These are phyloP conservation scores for Smittia aterrima DNA, from an alignment of 2,888 invertebrate species.

Conservation along the genomic window DNA sequence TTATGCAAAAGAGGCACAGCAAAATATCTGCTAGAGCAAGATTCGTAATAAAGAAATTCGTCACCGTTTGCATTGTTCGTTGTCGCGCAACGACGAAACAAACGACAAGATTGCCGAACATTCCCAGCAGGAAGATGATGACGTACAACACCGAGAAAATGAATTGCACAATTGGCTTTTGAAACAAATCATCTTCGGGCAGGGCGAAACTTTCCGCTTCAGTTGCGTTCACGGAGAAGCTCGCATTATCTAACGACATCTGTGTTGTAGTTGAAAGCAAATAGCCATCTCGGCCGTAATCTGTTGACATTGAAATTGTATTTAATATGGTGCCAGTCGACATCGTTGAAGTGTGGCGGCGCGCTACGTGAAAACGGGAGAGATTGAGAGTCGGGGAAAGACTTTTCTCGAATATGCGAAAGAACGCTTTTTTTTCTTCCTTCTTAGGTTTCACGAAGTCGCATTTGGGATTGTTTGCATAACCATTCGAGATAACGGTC, in stretches of 20 bases:
- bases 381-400: no score
- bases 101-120: slow-evolving; percentile 86
- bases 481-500: background rate
- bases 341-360: background rate
- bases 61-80: slow-evolving; percentile 95
- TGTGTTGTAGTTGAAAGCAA: background rate
- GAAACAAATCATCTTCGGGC: slow-evolving; percentile 42
- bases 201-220: background rate
- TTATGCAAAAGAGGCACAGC: slow-evolving; percentile 88
- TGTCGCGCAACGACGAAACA: slow-evolving; percentile 92
- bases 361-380: background rate
- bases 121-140: slow-evolving; percentile 82
- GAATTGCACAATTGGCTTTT: slow-evolving; percentile 44
- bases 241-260: slow-evolving; percentile 21
- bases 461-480: slow-evolving; percentile 4
- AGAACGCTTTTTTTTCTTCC: no score
- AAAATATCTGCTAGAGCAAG: slow-evolving; percentile 93
- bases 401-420: no score
- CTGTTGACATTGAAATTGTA: slow-evolving; percentile 32
- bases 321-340: slow-evolving; percentile 32
- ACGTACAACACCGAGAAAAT: slow-evolving; percentile 62
- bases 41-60: slow-evolving; percentile 96
- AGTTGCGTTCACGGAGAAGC: background rate
- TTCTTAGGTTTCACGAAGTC: background rate
- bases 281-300: slow-evolving; percentile 20